Conservation (phyloP, 2,888 invertebrate species). For the Temnothorax ravouxi region DNA sequence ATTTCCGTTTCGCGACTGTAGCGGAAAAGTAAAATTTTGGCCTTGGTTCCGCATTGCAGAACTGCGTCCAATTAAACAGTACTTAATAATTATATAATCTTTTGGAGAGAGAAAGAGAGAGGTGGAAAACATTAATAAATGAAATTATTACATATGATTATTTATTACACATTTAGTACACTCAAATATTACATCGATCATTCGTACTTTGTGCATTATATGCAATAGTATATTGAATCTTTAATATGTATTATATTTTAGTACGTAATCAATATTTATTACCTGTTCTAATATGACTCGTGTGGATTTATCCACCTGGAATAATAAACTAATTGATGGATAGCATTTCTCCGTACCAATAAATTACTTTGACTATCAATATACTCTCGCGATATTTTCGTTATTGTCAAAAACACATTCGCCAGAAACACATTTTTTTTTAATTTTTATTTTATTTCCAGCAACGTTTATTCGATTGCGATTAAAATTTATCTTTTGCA, state of each 20-base stretch:
- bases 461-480: background rate
- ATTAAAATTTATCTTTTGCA: background rate
- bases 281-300: conserved; percentile 49
- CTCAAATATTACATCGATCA: conserved; percentile 15
- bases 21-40: no score
- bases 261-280: conserved; percentile 11
- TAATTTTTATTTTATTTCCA: background rate
- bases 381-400: background rate
- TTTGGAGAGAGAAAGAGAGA: background rate
- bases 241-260: conserved; percentile 1
- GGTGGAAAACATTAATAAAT: background rate
- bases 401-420: background rate
- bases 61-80: background rate
- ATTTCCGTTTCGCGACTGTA: no score
- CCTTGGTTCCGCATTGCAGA: no score
- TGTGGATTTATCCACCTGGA: conserved; percentile 42
- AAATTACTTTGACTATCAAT: conserved; percentile 33
- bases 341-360: conserved; percentile 12
- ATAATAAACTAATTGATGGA: conserved; percentile 26
- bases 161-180: conserved; percentile 40
- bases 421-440: background rate
- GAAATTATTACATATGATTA: conserved; percentile 18
- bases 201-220: conserved; percentile 17
- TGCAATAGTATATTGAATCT: conserved; percentile 28
- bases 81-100: conserved; percentile 5